These are phyloP conservation scores for Megalops atlanticus DNA, from an alignment of 2,113 vertebrate species.

Conservation along the genomic window DNA sequence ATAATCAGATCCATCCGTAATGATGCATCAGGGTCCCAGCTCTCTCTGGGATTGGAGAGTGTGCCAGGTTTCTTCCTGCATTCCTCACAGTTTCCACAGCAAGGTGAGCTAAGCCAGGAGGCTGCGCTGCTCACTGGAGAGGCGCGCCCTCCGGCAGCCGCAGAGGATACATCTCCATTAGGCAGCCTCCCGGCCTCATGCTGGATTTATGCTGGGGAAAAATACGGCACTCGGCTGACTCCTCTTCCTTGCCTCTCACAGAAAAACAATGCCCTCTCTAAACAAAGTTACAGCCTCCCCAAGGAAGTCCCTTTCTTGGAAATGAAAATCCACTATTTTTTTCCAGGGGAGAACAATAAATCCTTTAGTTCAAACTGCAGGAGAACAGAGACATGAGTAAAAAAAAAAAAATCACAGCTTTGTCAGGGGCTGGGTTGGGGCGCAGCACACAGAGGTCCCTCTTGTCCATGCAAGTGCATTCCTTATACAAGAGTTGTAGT, in stretches of 20 bases:
- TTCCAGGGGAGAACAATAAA: slow-evolving; percentile 1
- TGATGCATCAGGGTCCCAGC: neutral
- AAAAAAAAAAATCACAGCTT: neutral
- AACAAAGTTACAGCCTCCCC: neutral
- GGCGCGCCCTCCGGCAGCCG: neutral
- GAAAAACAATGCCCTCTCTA: neutral
- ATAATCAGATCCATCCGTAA: neutral
- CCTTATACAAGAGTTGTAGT: neutral
- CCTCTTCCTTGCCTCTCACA: neutral
- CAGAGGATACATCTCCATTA: neutral
- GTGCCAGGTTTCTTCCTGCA: neutral
- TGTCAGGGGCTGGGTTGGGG: neutral
- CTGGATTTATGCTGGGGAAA: neutral
- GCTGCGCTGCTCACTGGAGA: neutral
- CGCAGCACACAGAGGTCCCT: neutral
- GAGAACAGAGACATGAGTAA: neutral
- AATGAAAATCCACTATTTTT: neutral
- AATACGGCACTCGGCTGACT: neutral
- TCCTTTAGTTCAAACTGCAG: neutral
- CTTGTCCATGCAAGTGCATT: neutral
- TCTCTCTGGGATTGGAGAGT: neutral
- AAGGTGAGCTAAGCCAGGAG: neutral
- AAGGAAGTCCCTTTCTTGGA: slow-evolving; percentile 4
- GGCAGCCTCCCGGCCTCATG: neutral
- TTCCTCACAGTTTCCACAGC: neutral